phyloP scores from a whole-genome alignment of 2,888 invertebrate genomes.

The Calephelis perditalis region DNA sequence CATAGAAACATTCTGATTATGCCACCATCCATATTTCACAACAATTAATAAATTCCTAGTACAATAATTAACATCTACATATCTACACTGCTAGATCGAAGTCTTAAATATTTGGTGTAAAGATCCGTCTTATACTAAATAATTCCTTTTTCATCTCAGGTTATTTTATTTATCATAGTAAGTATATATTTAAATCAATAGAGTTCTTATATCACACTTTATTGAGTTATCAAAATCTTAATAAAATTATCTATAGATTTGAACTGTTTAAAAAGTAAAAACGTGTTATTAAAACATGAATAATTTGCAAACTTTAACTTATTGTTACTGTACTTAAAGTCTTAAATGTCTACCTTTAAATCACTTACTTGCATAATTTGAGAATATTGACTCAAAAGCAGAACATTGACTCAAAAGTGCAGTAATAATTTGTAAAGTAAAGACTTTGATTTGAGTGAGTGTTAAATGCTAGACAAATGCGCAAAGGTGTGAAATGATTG shows the following conservation, averaged over 20 bases:
- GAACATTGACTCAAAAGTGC: too few species aligned
- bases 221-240: constrained; percentile 23
- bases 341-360: too few species aligned
- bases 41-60: constrained; percentile 46
- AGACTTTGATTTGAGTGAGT: too few species aligned
- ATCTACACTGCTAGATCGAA: constrained; percentile 61
- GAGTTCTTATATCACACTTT: constrained; percentile 25
- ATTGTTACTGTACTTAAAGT: too few species aligned
- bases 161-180: constrained; percentile 22
- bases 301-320: neutral
- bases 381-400: too few species aligned
- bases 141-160: constrained; percentile 32
- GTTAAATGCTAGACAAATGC: constrained; percentile 26
- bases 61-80: constrained; percentile 58
- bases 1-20: constrained; percentile 27
- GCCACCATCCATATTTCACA: constrained; percentile 40
- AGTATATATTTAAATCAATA: constrained; percentile 9
- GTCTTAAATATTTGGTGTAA: constrained; percentile 76
- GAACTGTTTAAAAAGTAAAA: neutral
- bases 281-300: neutral
- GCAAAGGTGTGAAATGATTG: constrained; percentile 12
- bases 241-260: constrained; percentile 13
- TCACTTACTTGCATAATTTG: too few species aligned
- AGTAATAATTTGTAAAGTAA: too few species aligned
- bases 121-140: constrained; percentile 67